A percentile compares a stretch with the other conserved stretches of the same genome.
Evolutionary conservation across 2,888 invertebrate species (phyloP).

Genomic region (Chrysodeixis includens): DNA sequence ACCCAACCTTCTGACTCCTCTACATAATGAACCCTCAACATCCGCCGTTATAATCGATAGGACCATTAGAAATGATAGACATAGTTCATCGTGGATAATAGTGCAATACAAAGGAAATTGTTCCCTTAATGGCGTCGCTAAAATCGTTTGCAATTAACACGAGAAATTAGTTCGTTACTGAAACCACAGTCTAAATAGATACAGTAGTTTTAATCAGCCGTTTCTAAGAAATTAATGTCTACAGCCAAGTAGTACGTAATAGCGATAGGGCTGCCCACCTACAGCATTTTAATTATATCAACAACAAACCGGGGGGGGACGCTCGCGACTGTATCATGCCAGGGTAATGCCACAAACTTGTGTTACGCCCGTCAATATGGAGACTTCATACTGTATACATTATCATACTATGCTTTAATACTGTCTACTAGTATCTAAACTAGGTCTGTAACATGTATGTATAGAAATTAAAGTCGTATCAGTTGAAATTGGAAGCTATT

Average conservation of each 20-base stretch:
- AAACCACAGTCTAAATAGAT: neutral
- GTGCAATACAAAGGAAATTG: slow-evolving; percentile 45
- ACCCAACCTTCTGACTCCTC: slow-evolving; percentile 9
- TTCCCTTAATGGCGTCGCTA: slow-evolving; percentile 41
- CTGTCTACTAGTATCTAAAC: too few species aligned
- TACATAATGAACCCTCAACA: slow-evolving; percentile 20
- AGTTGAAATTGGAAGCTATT: neutral
- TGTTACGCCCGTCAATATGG: too few species aligned
- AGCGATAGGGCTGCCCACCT: too few species aligned
- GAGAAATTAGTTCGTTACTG: slow-evolving; percentile 45
- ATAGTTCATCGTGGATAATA: slow-evolving; percentile 32
- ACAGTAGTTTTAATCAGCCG: too few species aligned
- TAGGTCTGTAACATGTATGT: neutral
- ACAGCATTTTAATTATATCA: too few species aligned
- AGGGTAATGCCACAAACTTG: too few species aligned
- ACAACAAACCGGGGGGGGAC: too few species aligned
- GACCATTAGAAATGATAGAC: slow-evolving; percentile 47
- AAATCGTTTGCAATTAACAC: slow-evolving; percentile 44
- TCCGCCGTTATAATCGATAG: slow-evolving; percentile 43
- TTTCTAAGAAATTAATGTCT: too few species aligned
- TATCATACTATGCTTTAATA: too few species aligned
- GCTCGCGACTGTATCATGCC: too few species aligned
- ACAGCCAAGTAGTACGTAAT: too few species aligned
- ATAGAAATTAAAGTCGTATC: neutral
- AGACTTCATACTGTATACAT: too few species aligned